A percentile compares a stretch with the other conserved stretches of the same genome.
These are phyloP conservation scores for Albula goreensis DNA, from an alignment of 2,113 vertebrate genomes.

Conservation along the genomic window DNA sequence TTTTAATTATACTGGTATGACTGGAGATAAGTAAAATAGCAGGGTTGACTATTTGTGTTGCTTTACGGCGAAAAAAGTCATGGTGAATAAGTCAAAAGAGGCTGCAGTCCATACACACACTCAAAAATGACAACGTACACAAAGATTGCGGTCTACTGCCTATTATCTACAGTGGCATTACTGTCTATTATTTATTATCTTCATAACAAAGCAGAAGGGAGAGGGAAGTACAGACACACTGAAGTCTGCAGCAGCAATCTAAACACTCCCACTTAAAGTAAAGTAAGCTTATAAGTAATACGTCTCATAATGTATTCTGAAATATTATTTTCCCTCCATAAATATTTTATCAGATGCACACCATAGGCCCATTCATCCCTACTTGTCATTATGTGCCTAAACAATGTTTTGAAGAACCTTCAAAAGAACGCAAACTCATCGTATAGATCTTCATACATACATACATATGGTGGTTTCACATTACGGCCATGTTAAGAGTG, in stretches of 20 bases:
- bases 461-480: neutral
- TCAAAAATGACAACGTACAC: neutral
- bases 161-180: neutral
- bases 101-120: neutral
- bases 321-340: neutral
- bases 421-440: neutral
- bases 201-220: neutral
- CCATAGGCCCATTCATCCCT: neutral
- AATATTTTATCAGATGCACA: neutral
- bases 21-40: too few species aligned
- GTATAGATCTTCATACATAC: neutral
- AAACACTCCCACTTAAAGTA: neutral
- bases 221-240: neutral
- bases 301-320: neutral
- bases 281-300: neutral
- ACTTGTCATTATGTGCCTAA: neutral
- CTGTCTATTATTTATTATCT: neutral
- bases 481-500: neutral
- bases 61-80: too few species aligned
- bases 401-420: neutral
- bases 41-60: too few species aligned
- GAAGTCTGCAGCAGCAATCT: neutral
- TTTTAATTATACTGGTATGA: too few species aligned
- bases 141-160: neutral
- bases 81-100: neutral